Conservation (phyloP, 2,797 vertebrate genomes). For the Sebastes melanostomus region DNA sequence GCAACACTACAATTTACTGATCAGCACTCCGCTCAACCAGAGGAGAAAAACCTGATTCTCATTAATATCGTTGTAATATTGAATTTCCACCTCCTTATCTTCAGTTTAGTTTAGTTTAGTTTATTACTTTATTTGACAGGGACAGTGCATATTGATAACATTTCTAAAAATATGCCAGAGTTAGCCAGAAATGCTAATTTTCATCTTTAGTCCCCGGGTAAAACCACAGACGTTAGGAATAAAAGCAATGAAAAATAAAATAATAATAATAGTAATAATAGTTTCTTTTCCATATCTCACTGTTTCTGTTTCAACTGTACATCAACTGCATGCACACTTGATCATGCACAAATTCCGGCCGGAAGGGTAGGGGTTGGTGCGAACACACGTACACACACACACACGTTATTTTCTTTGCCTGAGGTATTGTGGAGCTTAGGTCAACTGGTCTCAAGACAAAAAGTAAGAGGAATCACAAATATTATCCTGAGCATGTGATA, state of each 20-base stretch:
- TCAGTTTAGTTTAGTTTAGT: neutral
- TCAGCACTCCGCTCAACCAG: neutral
- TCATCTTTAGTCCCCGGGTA: accelerated
- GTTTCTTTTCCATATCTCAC: neutral
- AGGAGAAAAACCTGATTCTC: neutral
- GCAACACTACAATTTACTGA: neutral
- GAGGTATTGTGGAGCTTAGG: constrained; percentile 42
- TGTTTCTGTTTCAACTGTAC: neutral
- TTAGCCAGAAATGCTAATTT: too few species aligned
- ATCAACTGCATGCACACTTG: neutral
- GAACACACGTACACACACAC: neutral
- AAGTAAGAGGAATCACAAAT: constrained; percentile 55
- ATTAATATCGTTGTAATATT: neutral
- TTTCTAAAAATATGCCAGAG: too few species aligned
- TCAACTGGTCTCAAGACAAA: constrained; percentile 73
- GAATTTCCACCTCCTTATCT: neutral
- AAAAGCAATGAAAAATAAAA: too few species aligned
- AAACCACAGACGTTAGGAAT: too few species aligned
- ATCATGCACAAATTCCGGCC: constrained; percentile 28
- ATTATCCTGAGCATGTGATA: constrained; percentile 83
- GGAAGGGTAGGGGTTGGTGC: neutral
- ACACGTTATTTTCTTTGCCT: constrained; percentile 27
- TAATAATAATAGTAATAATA: too few species aligned
- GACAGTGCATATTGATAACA: too few species aligned
- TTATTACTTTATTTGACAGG: too few species aligned